phyloP scores from a whole-genome alignment of 2,113 vertebrate genomes.

The Erpornis zantholeuca region DNA sequence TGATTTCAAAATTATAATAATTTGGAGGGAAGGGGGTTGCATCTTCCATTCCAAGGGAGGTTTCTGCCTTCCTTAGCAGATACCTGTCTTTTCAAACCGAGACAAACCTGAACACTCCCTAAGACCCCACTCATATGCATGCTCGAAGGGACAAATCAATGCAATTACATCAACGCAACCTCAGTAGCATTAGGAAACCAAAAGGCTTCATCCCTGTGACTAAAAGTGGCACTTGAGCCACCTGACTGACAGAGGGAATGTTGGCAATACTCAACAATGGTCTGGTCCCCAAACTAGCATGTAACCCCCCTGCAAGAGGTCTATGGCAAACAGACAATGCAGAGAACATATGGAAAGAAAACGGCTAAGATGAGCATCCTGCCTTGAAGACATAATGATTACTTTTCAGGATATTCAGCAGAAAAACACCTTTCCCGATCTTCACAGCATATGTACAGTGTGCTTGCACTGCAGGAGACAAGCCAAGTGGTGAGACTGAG shows the following conservation, averaged over 20 bases:
- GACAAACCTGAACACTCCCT: neutral
- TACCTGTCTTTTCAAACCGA: too few species aligned
- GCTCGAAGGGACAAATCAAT: neutral
- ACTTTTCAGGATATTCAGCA: neutral
- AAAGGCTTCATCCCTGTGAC: neutral
- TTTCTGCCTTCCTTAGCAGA: too few species aligned
- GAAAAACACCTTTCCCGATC: neutral
- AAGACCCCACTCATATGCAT: neutral
- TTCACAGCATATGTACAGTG: neutral
- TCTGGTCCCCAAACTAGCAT: neutral
- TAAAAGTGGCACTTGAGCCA: neutral
- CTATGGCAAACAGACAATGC: neutral
- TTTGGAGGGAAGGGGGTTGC: too few species aligned
- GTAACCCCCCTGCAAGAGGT: neutral
- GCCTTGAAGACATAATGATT: neutral
- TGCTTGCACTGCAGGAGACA: neutral
- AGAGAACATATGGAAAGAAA: neutral
- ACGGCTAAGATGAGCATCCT: neutral
- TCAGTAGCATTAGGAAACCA: neutral
- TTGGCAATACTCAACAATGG: neutral
- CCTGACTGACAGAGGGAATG: neutral
- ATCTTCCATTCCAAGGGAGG: too few species aligned
- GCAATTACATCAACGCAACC: neutral
- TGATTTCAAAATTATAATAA: too few species aligned
- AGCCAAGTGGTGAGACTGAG: neutral